phyloP scores from a whole-genome alignment of 2,797 vertebrate genomes.

The Harpagifer antarcticus region DNA sequence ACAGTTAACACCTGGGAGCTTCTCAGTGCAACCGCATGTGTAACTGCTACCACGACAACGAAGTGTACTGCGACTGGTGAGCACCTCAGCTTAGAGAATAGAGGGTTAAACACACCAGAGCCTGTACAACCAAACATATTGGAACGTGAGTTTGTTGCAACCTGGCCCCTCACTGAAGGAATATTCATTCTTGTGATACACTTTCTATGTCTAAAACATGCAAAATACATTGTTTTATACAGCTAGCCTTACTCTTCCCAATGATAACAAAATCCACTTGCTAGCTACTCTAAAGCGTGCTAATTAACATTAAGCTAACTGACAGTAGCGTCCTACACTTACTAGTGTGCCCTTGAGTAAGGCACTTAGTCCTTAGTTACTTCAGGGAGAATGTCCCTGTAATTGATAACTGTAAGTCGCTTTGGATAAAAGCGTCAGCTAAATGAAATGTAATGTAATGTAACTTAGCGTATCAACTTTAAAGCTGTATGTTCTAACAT shows the following conservation, averaged over 20 bases:
- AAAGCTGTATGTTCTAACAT: neutral
- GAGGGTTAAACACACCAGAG: neutral
- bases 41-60: neutral
- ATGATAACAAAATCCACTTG: neutral
- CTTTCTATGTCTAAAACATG: neutral
- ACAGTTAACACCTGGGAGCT: constrained; percentile 34
- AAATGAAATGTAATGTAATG: too few species aligned
- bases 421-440: too few species aligned
- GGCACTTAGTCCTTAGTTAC: too few species aligned
- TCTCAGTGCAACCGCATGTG: neutral
- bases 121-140: neutral
- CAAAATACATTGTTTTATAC: too few species aligned
- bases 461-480: neutral
- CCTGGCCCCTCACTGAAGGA: too few species aligned
- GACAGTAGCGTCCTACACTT: neutral
- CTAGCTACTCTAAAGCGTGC: neutral
- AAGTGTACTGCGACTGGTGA: constrained; percentile 1
- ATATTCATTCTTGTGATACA: neutral
- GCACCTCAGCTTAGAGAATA: neutral
- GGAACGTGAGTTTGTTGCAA: too few species aligned
- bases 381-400: too few species aligned
- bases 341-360: too few species aligned
- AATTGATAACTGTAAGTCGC: too few species aligned
- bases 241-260: neutral
- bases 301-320: neutral